These are phyloP conservation scores for Callosobruchus maculatus DNA, from an alignment of 2,888 invertebrate genomes.

Conservation along the genomic window DNA sequence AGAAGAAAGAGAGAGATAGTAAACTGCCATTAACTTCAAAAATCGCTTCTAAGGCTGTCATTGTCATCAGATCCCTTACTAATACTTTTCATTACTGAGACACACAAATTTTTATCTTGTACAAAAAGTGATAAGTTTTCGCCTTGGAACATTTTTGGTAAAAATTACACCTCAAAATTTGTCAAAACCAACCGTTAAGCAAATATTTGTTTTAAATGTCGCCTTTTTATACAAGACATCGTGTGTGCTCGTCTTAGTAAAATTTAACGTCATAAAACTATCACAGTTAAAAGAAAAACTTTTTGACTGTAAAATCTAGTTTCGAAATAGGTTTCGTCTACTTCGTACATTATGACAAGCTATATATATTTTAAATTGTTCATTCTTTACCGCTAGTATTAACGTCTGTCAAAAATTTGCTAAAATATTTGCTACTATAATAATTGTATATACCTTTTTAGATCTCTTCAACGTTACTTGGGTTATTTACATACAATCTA, in stretches of 20 bases:
- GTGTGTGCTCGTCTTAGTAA: not conserved
- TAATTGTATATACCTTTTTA: slow-evolving; percentile 5
- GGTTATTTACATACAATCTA: slow-evolving; percentile 18
- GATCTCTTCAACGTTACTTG: slow-evolving; percentile 15
- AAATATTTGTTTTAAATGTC: no score
- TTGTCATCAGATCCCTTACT: not conserved
- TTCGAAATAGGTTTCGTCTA: not conserved
- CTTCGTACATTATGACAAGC: not conserved
- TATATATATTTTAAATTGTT: slow-evolving; percentile 6
- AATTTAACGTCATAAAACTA: not conserved
- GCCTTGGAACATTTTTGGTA: no score
- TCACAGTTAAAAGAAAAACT: not conserved
- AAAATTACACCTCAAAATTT: no score
- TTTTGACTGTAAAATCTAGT: not conserved
- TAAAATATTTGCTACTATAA: slow-evolving; percentile 23
- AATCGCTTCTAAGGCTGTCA: not conserved
- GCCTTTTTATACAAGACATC: not conserved
- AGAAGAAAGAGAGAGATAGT: no score
- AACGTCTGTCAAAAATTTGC: slow-evolving; percentile 21
- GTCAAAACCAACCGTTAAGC: no score
- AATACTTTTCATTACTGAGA: not conserved
- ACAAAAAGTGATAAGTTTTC: not conserved
- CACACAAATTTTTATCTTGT: not conserved
- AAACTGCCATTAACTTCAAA: no score
- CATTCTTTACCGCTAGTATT: slow-evolving; percentile 13